phyloP scores from a whole-genome alignment of 2,797 vertebrate species.

The Sebastes diploproa region DNA sequence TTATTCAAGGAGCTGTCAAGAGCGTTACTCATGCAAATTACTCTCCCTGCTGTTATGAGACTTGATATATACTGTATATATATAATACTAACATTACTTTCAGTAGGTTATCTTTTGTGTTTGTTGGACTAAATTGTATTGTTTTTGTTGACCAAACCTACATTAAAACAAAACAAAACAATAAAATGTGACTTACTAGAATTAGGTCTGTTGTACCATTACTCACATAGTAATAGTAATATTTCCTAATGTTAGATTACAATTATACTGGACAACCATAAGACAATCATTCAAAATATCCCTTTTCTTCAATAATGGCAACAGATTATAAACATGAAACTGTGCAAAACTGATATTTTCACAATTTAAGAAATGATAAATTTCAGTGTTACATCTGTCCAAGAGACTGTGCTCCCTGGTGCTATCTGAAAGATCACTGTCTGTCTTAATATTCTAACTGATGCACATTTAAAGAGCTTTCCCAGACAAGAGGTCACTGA shows the following conservation, averaged over 20 bases:
- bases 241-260: too few species aligned
- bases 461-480: constrained; percentile 34
- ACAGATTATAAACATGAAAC: background rate
- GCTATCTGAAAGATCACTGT: background rate
- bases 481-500: constrained; percentile 8
- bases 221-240: background rate
- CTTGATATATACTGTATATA: too few species aligned
- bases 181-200: too few species aligned
- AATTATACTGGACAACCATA: too few species aligned
- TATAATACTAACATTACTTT: background rate
- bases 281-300: background rate
- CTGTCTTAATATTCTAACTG: constrained; percentile 5
- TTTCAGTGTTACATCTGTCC: background rate
- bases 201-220: background rate
- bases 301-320: background rate
- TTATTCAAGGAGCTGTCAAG: constrained; percentile 11
- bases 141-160: background rate
- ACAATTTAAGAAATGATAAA: background rate
- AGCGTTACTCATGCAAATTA: background rate
- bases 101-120: background rate
- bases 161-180: background rate
- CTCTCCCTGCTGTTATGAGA: background rate
- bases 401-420: background rate
- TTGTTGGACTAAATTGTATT: background rate
- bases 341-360: background rate